A percentile compares a stretch with the other conserved stretches of the same genome.
Conservation (phyloP, 2,888 invertebrate genomes). For the Melipona beecheii region DNA sequence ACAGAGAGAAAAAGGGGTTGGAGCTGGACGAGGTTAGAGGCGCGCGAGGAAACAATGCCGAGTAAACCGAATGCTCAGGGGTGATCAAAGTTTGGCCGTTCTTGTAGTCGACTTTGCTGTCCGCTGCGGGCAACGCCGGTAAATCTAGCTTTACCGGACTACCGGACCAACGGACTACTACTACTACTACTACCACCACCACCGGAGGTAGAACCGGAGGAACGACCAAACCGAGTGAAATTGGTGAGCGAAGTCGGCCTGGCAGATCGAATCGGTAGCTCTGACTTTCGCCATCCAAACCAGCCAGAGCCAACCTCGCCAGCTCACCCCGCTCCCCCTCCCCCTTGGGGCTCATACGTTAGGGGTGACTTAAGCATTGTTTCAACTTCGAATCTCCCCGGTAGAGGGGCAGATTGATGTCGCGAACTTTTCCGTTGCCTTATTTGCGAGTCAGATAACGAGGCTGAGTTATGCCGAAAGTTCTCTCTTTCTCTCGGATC, state of each 20-base stretch:
- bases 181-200: constrained; percentile 5
- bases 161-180: constrained; percentile 55
- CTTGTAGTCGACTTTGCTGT: constrained; percentile 61
- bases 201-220: constrained; percentile 52
- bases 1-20: not conserved
- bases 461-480: constrained; percentile 83
- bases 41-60: constrained; percentile 44
- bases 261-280: constrained; percentile 64
- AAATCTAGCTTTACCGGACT: constrained; percentile 59
- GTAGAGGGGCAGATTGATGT: constrained; percentile 83
- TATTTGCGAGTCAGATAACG: constrained; percentile 85
- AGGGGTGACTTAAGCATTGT: constrained; percentile 84
- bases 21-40: not conserved
- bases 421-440: constrained; percentile 83
- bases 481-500: constrained; percentile 64
- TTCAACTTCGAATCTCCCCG: constrained; percentile 84
- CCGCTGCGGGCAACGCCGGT: constrained; percentile 60
- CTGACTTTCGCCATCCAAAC: constrained; percentile 25
- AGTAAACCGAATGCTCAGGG: constrained; percentile 58
- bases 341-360: constrained; percentile 83
- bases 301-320: constrained; percentile 31
- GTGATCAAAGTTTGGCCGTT: constrained; percentile 68
- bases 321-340: constrained; percentile 23
- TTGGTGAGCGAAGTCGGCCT: constrained; percentile 48
- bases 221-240: constrained; percentile 50